Evolutionary conservation across 2,888 invertebrate species (phyloP).

Genomic region (Graphium colonna): DNA sequence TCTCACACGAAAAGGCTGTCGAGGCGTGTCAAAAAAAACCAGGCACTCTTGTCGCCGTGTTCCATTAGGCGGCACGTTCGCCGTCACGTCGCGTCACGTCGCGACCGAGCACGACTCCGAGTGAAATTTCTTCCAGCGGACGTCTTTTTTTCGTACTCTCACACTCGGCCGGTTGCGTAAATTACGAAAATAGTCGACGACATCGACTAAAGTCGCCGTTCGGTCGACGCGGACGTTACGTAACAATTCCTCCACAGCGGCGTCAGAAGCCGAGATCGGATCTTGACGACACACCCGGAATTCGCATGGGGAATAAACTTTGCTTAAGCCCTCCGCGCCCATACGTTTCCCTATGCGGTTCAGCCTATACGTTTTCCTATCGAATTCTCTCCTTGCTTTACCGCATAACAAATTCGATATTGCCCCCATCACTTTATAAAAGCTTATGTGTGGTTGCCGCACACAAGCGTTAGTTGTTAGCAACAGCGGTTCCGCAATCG

Average conservation of each 20-base stretch:
- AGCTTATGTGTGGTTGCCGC: too few species aligned
- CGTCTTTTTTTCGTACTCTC: not conserved
- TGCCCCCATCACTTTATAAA: too few species aligned
- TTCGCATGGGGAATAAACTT: too few species aligned
- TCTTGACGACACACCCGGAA: constrained; percentile 4
- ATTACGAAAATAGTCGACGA: constrained; percentile 6
- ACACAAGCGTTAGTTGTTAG: too few species aligned
- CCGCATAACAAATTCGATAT: too few species aligned
- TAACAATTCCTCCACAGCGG: constrained; percentile 3
- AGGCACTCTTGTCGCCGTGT: not conserved
- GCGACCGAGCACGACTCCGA: not conserved
- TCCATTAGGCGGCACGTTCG: not conserved
- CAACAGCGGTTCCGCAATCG: too few species aligned
- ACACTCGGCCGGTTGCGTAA: not conserved
- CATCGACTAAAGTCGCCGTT: too few species aligned
- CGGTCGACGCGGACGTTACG: not conserved
- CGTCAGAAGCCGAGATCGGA: not conserved
- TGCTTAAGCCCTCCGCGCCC: too few species aligned
- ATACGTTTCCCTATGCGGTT: too few species aligned
- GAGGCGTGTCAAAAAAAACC: not conserved
- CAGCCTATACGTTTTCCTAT: too few species aligned
- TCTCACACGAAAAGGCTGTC: too few species aligned
- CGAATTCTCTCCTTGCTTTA: too few species aligned
- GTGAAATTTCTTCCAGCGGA: not conserved
- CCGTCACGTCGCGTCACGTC: not conserved